A percentile compares a stretch with the other conserved stretches of the same genome.
Conservation (phyloP, 2,888 invertebrate species). For the Darwinula stevensoni region DNA sequence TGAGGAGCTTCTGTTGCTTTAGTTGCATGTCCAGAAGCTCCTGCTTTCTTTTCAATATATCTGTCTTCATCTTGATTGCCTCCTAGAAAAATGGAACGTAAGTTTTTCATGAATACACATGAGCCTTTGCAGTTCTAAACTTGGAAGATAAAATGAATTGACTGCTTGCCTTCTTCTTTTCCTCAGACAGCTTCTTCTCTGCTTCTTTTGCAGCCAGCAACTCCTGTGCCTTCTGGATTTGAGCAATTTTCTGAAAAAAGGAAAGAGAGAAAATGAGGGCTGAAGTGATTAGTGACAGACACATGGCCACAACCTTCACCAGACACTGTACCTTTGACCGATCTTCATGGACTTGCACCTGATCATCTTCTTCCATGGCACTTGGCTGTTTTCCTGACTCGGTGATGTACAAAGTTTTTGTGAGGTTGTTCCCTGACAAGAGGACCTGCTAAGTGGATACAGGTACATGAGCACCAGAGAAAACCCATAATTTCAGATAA, state of each 20-base stretch:
- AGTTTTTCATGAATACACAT: background rate
- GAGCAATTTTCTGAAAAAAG: conserved; percentile 15
- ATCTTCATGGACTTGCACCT: too few species aligned
- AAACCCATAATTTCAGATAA: too few species aligned
- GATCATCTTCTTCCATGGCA: too few species aligned
- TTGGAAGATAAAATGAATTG: conserved; percentile 1
- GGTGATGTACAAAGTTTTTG: too few species aligned
- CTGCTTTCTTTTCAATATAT: conserved; percentile 53
- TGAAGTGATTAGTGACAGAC: too few species aligned
- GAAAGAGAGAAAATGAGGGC: too few species aligned
- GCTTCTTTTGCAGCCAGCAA: conserved; percentile 29
- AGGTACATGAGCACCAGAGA: too few species aligned
- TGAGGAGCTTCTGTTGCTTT: conserved; percentile 52
- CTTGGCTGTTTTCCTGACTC: too few species aligned
- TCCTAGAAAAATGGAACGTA: conserved; percentile 16
- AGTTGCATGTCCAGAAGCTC: conserved; percentile 60
- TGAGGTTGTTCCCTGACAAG: too few species aligned
- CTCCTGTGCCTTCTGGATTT: conserved; percentile 20
- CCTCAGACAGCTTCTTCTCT: conserved; percentile 38
- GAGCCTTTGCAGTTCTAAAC: conserved; percentile 3
- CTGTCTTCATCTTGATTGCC: conserved; percentile 40
- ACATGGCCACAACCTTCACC: too few species aligned
- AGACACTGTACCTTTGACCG: too few species aligned
- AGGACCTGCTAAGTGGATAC: too few species aligned
- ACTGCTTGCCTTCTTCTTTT: conserved; percentile 26